Evolutionary conservation across 2,888 invertebrate species (phyloP).

Genomic region (Dicranocentrus wangi): DNA sequence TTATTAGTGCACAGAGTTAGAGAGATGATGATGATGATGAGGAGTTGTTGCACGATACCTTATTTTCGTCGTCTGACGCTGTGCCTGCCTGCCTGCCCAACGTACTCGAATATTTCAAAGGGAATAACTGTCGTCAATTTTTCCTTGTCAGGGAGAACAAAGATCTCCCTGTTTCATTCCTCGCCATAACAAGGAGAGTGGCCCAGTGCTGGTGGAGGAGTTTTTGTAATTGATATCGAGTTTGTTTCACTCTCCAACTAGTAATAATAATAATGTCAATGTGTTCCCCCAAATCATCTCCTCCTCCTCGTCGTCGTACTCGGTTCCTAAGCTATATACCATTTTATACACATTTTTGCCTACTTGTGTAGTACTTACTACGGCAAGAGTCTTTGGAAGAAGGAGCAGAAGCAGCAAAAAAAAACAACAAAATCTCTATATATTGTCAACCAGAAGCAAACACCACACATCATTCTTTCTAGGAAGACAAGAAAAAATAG

Average conservation of each 20-base stretch:
- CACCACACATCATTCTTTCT: background rate
- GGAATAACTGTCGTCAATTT: constrained; percentile 59
- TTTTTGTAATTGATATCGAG: constrained; percentile 11
- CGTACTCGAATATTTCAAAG: constrained; percentile 43
- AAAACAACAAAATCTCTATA: too few relatives aligned
- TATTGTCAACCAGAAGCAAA: background rate
- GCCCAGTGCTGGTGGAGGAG: background rate
- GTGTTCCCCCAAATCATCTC: too few relatives aligned
- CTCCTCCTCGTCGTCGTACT: too few relatives aligned
- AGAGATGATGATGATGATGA: too few relatives aligned
- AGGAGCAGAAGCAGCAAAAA: too few relatives aligned
- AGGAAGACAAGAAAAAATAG: background rate
- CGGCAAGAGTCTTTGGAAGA: too few relatives aligned
- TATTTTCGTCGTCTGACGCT: background rate
- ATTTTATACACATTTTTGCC: too few relatives aligned
- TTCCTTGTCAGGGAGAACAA: constrained; percentile 60
- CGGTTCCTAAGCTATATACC: too few relatives aligned
- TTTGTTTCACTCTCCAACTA: constrained; percentile 5
- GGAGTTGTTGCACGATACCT: too few relatives aligned
- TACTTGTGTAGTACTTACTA: too few relatives aligned
- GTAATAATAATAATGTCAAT: constrained; percentile 22
- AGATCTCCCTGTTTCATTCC: constrained; percentile 52
- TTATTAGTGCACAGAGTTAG: constrained; percentile 9
- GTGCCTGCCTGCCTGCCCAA: constrained; percentile 17
- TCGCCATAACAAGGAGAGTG: constrained; percentile 1